A percentile compares a stretch with the other conserved stretches of the same genome.
Conservation (phyloP, 2,797 vertebrate species). For the Kryptopterus vitreolus region DNA sequence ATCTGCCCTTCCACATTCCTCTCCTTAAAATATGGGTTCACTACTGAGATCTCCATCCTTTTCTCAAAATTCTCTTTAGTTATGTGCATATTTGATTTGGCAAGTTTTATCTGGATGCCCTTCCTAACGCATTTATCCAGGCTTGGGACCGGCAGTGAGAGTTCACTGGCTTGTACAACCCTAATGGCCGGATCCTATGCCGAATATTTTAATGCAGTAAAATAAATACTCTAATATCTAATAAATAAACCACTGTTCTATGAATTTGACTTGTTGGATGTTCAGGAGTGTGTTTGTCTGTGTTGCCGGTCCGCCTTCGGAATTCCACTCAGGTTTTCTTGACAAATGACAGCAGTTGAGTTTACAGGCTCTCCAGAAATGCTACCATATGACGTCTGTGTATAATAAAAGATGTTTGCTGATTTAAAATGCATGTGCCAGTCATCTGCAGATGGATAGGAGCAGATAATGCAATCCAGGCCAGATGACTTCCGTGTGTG, state of each 20-base stretch:
- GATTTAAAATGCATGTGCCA: conserved; percentile 68
- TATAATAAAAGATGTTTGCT: conserved; percentile 40
- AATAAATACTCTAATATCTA: too few relatives aligned
- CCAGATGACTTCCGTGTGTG: conserved; percentile 24
- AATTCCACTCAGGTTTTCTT: conserved; percentile 27
- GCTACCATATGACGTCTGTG: conserved; percentile 50
- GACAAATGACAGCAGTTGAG: conserved; percentile 40
- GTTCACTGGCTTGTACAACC: too few relatives aligned
- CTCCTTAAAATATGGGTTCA: too few relatives aligned
- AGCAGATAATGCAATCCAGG: conserved; percentile 67
- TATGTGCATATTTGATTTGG: too few relatives aligned
- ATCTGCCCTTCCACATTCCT: too few relatives aligned
- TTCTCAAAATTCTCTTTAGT: too few relatives aligned
- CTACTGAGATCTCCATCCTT: too few relatives aligned
- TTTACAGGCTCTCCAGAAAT: conserved; percentile 53
- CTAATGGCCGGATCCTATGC: too few relatives aligned
- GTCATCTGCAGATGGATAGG: conserved; percentile 66
- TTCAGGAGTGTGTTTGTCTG: not conserved
- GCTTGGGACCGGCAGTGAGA: too few relatives aligned
- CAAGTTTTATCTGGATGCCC: too few relatives aligned
- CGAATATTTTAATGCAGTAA: too few relatives aligned
- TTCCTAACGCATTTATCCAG: too few relatives aligned
- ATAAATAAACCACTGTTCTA: not conserved
- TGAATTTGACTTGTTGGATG: not conserved
- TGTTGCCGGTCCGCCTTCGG: not conserved